These are phyloP conservation scores for Lasius fuliginosus DNA, from an alignment of 2,888 invertebrate genomes.

Conservation along the genomic window DNA sequence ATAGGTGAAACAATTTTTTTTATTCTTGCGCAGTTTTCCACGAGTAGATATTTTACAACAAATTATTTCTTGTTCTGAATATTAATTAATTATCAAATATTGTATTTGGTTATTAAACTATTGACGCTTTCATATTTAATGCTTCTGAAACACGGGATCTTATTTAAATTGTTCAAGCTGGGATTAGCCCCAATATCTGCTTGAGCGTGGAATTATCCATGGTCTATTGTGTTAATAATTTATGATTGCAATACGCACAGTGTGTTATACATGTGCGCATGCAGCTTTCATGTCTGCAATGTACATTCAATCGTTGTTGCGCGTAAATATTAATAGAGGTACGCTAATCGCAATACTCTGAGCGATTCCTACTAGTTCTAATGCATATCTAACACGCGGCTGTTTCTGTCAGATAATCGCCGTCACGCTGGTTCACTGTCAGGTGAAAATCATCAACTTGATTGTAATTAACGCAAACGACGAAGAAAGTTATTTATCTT, in stretches of 20 bases:
- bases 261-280: background rate
- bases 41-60: background rate
- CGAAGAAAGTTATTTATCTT: background rate
- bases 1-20: background rate
- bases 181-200: constrained; percentile 9
- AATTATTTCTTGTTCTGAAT: background rate
- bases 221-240: constrained; percentile 33
- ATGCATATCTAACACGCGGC: constrained; percentile 24
- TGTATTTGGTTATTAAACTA: background rate
- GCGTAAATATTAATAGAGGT: constrained; percentile 47
- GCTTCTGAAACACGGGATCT: background rate
- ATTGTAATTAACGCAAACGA: background rate
- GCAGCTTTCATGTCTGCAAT: constrained; percentile 11
- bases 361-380: constrained; percentile 36
- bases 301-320: constrained; percentile 17
- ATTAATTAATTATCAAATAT: background rate
- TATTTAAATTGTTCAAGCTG: constrained; percentile 2
- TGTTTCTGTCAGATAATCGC: constrained; percentile 10
- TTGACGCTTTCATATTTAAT: background rate
- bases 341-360: constrained; percentile 19
- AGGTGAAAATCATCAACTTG: background rate
- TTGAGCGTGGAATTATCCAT: background rate
- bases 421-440: background rate
- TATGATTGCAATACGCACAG: constrained; percentile 12
- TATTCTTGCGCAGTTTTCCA: background rate